Evolutionary conservation across 2,113 vertebrate species (phyloP).

Genomic region (Gymnorhina tibicen): DNA sequence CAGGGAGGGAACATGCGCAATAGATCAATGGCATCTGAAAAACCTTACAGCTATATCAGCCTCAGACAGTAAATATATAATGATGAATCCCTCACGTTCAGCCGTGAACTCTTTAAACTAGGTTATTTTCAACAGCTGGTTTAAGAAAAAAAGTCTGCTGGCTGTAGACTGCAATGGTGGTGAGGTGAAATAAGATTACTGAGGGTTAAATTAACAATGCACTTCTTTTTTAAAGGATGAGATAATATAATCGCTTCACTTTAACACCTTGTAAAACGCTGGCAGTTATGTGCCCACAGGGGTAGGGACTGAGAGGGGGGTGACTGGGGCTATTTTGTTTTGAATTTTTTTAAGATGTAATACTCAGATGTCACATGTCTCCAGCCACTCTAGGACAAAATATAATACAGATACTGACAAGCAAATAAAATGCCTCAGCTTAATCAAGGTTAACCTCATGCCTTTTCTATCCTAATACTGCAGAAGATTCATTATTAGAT

Average conservation of each 20-base stretch:
- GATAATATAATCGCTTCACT: conserved; percentile 30
- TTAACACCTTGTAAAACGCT: not conserved
- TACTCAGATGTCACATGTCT: not conserved
- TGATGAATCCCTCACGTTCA: conserved; percentile 87
- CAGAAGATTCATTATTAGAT: not conserved
- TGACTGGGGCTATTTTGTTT: not conserved
- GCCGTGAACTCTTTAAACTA: conserved; percentile 83
- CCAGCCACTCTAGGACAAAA: not conserved
- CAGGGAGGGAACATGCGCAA: conserved; percentile 93
- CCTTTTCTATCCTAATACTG: not conserved
- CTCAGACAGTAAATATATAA: conserved; percentile 96
- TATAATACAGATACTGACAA: not conserved
- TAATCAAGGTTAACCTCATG: not conserved
- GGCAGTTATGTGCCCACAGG: not conserved
- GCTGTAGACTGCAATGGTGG: conserved; percentile 31
- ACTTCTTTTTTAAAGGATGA: not conserved
- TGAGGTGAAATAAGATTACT: not conserved
- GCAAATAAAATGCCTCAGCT: not conserved
- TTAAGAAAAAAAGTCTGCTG: conserved; percentile 45
- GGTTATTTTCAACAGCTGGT: conserved; percentile 77
- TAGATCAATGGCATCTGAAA: conserved; percentile 95
- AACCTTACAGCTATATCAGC: conserved; percentile 95
- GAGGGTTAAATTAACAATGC: conserved; percentile 42
- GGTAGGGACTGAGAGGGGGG: not conserved
- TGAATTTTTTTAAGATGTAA: not conserved